A percentile compares a stretch with the other conserved stretches of the same genome.
Evolutionary conservation across 2,888 invertebrate species (phyloP).

Genomic region (Andrena chrysosceles): DNA sequence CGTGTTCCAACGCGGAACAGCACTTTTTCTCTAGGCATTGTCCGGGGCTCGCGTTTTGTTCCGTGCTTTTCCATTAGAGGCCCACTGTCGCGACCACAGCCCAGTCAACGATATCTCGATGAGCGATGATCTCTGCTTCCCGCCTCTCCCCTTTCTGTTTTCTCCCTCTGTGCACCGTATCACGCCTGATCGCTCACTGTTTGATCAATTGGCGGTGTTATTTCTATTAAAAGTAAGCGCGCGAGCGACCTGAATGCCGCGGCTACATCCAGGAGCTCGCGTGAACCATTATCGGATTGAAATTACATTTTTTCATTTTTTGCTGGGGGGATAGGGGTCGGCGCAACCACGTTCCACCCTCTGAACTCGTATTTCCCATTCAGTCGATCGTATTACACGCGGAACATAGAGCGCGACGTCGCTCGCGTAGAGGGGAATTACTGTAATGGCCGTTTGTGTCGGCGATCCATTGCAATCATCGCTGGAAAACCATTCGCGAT

Average conservation of each 20-base stretch:
- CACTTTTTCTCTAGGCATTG: slow-evolving; percentile 45
- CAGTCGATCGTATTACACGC: slow-evolving; percentile 27
- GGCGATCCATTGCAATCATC: slow-evolving; percentile 61
- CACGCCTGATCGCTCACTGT: slow-evolving; percentile 54
- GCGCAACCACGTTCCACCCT: neutral
- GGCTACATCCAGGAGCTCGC: slow-evolving; percentile 37
- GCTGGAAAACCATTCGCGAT: slow-evolving; percentile 19
- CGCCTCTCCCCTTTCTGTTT: slow-evolving; percentile 30
- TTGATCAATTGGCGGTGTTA: slow-evolving; percentile 71
- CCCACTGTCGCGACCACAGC: slow-evolving; percentile 47
- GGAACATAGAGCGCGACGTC: slow-evolving; percentile 19
- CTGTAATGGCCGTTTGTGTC: slow-evolving; percentile 50
- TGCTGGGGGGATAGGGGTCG: neutral
- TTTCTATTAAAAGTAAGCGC: slow-evolving; percentile 67
- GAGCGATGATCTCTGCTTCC: slow-evolving; percentile 57
- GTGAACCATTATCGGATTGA: slow-evolving; percentile 32
- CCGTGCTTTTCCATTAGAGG: slow-evolving; percentile 59
- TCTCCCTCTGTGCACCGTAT: neutral
- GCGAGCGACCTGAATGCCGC: slow-evolving; percentile 29
- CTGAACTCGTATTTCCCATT: slow-evolving; percentile 56
- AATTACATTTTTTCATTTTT: slow-evolving; percentile 32
- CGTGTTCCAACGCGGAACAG: slow-evolving; percentile 33
- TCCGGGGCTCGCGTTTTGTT: slow-evolving; percentile 47
- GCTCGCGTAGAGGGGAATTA: slow-evolving; percentile 44
- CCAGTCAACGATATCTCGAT: slow-evolving; percentile 48